A percentile compares a stretch with the other conserved stretches of the same genome.
Evolutionary conservation across 2,797 vertebrate species (phyloP).

Genomic region (Chromobotia macracanthus): DNA sequence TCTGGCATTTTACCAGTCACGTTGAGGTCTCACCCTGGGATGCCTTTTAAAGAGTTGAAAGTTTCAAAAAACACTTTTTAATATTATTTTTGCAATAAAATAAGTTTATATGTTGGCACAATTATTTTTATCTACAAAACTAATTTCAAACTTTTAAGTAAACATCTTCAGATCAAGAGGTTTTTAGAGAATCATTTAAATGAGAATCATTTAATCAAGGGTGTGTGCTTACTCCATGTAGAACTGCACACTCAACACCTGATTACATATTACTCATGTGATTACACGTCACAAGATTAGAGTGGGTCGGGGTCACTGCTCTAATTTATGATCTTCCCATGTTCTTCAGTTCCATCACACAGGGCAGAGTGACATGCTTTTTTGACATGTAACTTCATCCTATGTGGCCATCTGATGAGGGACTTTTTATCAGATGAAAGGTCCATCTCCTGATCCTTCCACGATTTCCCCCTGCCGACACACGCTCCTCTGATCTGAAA

Average conservation of each 20-base stretch:
- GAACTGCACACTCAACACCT: not conserved
- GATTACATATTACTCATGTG: not conserved
- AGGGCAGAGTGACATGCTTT: constrained; percentile 35
- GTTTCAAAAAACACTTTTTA: too few relatives aligned
- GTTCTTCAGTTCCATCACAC: constrained; percentile 52
- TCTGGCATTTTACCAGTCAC: too few relatives aligned
- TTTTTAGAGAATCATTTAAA: not conserved
- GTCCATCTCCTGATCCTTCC: constrained; percentile 49
- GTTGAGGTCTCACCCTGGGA: too few relatives aligned
- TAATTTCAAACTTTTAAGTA: not conserved
- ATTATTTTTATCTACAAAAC: not conserved
- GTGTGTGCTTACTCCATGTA: not conserved
- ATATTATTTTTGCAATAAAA: too few relatives aligned
- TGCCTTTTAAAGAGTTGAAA: too few relatives aligned
- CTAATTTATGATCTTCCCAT: not conserved
- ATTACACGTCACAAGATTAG: constrained; percentile 4
- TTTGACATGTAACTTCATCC: too few relatives aligned
- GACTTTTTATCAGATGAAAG: constrained; percentile 64
- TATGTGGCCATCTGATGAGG: constrained; percentile 41
- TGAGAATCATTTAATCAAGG: not conserved
- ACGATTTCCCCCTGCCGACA: constrained; percentile 47
- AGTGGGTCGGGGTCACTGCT: not conserved
- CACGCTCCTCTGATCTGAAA: constrained; percentile 54
- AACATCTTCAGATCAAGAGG: not conserved
- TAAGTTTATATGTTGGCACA: too few relatives aligned